Base-by-base conservation (phyloP, 1,140 invertebrate genomes). In the Pseudomyrmex sp. region DNA sequence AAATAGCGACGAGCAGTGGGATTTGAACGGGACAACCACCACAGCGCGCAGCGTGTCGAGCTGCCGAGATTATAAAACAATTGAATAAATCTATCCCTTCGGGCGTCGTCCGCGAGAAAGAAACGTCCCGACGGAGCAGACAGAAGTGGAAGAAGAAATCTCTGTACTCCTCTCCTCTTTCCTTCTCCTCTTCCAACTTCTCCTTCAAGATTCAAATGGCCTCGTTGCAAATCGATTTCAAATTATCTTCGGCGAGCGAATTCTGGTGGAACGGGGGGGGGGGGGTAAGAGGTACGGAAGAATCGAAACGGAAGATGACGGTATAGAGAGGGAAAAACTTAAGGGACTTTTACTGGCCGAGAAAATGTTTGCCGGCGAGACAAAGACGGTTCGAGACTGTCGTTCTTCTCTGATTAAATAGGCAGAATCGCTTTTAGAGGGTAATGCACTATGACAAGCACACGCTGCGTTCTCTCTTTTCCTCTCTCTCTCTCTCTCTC, bases 221-320 rank as follows among this genome's bases (percentile, higher is more conserved):
- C 89, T 89, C 91, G 89, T 91, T 92, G 91, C 87, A 89, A 91
- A 92, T 92, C 91, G 91, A 92, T 91, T 91, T 91, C 86, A 85
- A 92, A 91, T 91, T 90, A 90, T 92, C 90, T 89, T 91, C 87
- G 84, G 62, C 85, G 84, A 90, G 75, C 85, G 86, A 84, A 89
- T 91, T 88, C 84, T 63, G 56, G 20, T 65, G 82, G 46, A 72
- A 84, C 72, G 35, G 80, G 65, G 35, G 80, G 56, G 68, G 77
- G n/a, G n/a, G n/a, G 75, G 69, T 79, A 85, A 84, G 74, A 77
- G 70, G 66, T 74, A 68, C 72, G 73, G 35, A 35, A 65, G 66
- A 58, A 72, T 35, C 58, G 58, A 77, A 58, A 72, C 70, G 54
- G 65, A 61, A 46, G 15, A 72, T 15, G 44, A 23, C 48, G 15